Base-by-base conservation (phyloP, 2,113 vertebrate species). In the Pachyramphus minor region DNA sequence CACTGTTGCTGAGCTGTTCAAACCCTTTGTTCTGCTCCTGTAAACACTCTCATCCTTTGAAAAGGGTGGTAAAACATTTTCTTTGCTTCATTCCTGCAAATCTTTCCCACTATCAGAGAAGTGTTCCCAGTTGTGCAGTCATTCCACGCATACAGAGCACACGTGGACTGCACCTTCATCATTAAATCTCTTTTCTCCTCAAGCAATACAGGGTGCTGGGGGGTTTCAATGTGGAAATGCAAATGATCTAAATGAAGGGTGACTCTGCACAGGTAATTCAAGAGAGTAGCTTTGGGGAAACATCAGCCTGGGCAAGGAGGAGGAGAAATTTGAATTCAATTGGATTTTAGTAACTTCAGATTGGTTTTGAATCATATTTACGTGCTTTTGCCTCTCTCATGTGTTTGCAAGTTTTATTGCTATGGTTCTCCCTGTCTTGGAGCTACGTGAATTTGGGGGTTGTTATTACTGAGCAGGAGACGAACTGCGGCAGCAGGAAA, bases 281-380 rank as follows among this genome's bases (percentile, higher is more conserved):
- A 55, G 75, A 21, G 47, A 83, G 59, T 21, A 74, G 85, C 85
- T 96, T 41, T 90, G 64, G 76, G 88, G 87, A 77, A 83, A 67
- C 72, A 33, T 80, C 82, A 88, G 52, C 68, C 30, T 45, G 73
- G 52, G 69, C n/a, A 80, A 86, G 42, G 8, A 72, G 56, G 79
- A 83, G 66, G 31, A 81, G 68, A 64, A 80, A 90, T 73, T 68
- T 75, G 76, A 87, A 60, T 84, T 93, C 89, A 72, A 50, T 64
- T 93, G 87, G 76, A 76, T 87, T 92, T 88, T 64, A 93, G 83
- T 78, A 75, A 90, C 84, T 90, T 89, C 83, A 64, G 33, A 39
- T 78, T 20, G 84, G 73, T 5, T 96, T 86, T 96, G 91, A 89
- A 87, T 93, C 91, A 81, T 90, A 92, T 95, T 95, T 93, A 81